These are phyloP conservation scores for Terebella lapidaria DNA, from an alignment of 2,888 invertebrate genomes.

Conservation along the genomic window DNA sequence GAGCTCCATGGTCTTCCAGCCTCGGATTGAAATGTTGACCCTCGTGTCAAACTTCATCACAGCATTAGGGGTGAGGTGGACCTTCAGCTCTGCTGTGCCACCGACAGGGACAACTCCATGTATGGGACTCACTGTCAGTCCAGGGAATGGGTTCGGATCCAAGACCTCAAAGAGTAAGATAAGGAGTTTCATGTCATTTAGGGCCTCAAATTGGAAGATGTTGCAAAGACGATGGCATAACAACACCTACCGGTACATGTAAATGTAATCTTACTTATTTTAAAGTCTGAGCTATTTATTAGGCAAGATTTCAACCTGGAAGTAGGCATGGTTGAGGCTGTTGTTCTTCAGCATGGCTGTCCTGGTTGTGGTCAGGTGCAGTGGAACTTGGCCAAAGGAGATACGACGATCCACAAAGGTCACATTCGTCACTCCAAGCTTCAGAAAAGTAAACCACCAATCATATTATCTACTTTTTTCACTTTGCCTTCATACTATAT, in stretches of 20 bases:
- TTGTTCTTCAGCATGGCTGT: constrained; percentile 46
- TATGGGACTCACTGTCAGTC: constrained; percentile 44
- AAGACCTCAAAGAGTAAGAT: constrained; percentile 42
- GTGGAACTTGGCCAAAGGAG: constrained; percentile 49
- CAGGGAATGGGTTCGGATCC: constrained; percentile 51
- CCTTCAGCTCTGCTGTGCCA: constrained; percentile 44
- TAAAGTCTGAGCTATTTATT: no score
- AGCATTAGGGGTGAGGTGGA: constrained; percentile 46
- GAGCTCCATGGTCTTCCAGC: constrained; percentile 46
- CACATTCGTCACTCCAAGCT: constrained; percentile 46
- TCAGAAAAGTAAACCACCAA: constrained; percentile 14
- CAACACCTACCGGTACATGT: no score
- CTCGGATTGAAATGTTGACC: constrained; percentile 40
- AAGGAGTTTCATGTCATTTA: constrained; percentile 1
- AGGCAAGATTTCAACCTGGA: constrained; percentile 46
- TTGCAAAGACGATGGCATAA: no score
- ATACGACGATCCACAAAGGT: constrained; percentile 49
- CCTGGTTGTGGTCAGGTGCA: constrained; percentile 47
- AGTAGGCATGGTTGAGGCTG: constrained; percentile 50
- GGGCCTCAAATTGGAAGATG: neutral
- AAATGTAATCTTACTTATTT: no score
- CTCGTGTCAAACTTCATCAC: constrained; percentile 36
- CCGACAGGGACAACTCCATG: constrained; percentile 52
- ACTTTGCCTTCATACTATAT: no score
- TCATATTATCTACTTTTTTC: no score